Evolutionary conservation across 37 sponge, comb jelly and placozoan species (phyloP), one percentile per base, ranked within the genome.

Genomic region (Beroe forskalii): DNA sequence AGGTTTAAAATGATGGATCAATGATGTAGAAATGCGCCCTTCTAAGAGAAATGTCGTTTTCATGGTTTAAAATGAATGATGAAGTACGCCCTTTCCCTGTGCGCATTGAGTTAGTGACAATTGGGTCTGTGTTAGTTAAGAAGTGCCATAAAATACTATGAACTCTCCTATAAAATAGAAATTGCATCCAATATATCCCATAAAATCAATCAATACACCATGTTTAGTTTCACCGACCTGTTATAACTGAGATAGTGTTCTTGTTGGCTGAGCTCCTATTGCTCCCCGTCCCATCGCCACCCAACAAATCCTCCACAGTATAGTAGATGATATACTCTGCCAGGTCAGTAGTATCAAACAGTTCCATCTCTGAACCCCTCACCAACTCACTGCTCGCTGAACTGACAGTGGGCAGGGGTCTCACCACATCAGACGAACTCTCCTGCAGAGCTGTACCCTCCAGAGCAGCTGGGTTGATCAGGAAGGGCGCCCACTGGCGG

Each of bases 401-500:
- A 37, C 72, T 69, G 38, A 32, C 33, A 19, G 72, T 27, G 12
- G 72, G 38, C 36, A 69, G 36, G 72, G 28, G 36, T n/a, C 30
- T 4, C 8, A 32, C 32, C 38, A 69, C 37, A 33, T 69, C 72
- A 1, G 72, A 32, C 17, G 72, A 32, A 17, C 72, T 69, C 37
- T 36, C 72, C 32, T 33, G 14, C 1, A 69, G 72, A 12, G 12
- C 12, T 69, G 27, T 69, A 17, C 55, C 55, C 12, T 6, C 55
- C 12, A 48, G 6, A 17, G 35, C 36, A 3, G 35, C 38, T 2
- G 38, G 72, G 38, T 35, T 69, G 33, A 69, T 32, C 12, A 69
- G 72, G 72, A 69, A 35, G 38, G 72, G 72, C 20, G 72, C 55
- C 86, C 86, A 80, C 40, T 80, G 55, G 14, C 86, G 44, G 25